phyloP scores from a whole-genome alignment of 2,113 vertebrate species.

The Balaenoptera acutorostrata region DNA sequence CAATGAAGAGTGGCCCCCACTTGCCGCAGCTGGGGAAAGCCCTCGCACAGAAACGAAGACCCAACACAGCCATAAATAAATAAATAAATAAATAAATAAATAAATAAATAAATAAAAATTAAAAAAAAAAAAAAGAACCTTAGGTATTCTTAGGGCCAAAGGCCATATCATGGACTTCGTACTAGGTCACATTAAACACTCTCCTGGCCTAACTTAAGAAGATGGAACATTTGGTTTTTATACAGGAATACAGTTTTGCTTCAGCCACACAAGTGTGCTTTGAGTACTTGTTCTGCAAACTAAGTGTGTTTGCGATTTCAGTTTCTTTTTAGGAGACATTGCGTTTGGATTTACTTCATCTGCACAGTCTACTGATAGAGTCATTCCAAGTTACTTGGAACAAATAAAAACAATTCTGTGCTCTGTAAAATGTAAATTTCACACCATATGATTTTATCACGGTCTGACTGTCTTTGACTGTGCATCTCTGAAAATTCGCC shows the following conservation, averaged over 20 bases:
- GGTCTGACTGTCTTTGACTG: neutral
- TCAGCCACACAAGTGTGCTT: neutral
- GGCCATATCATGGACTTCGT: neutral
- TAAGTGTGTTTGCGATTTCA: neutral
- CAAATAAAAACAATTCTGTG: neutral
- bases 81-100: too few species aligned
- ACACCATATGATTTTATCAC: accelerated
- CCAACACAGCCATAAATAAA: too few species aligned
- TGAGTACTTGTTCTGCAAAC: neutral
- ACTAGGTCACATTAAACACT: too few species aligned
- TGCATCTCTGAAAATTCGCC: too few species aligned
- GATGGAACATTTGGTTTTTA: neutral
- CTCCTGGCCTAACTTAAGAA: neutral
- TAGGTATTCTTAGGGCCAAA: neutral
- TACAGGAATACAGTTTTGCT: neutral
- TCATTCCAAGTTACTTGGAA: neutral
- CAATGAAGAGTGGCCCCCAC: too few species aligned
- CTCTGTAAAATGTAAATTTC: neutral
- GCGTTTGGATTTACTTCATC: neutral
- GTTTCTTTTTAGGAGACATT: neutral
- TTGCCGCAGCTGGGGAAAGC: too few species aligned
- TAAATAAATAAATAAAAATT: too few species aligned
- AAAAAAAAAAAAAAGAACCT: neutral
- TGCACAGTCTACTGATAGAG: neutral
- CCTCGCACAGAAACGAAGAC: too few species aligned